A percentile compares a stretch with the other conserved stretches of the same genome.
Evolutionary conservation across 1,140 invertebrate genomes (phyloP).

Genomic region (Cotesia chilonis): DNA sequence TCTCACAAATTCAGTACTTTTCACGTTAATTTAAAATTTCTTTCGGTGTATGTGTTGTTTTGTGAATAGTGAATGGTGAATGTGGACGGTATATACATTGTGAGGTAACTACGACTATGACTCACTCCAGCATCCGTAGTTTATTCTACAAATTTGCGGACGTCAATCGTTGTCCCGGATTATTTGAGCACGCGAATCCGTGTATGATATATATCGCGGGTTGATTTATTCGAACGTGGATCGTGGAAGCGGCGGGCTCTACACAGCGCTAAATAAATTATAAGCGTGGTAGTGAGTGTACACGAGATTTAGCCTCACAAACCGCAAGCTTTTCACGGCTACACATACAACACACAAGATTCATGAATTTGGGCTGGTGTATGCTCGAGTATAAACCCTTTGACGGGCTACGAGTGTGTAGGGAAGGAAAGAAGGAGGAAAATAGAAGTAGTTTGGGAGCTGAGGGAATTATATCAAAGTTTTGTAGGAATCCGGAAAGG

Average conservation of each 20-base stretch:
- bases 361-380: too few species aligned
- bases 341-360: background rate
- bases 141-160: slow-evolving; percentile 12
- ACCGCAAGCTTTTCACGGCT: slow-evolving; percentile 11
- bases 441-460: background rate
- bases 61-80: too few species aligned
- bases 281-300: background rate
- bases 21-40: too few species aligned
- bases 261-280: slow-evolving; percentile 13
- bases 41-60: too few species aligned
- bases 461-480: slow-evolving; percentile 7
- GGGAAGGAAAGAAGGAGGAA: background rate
- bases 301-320: slow-evolving; percentile 6
- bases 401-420: too few species aligned
- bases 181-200: background rate
- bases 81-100: too few species aligned
- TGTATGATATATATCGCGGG: background rate
- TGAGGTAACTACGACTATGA: background rate
- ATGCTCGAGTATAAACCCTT: too few species aligned
- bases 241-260: background rate
- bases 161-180: slow-evolving; percentile 12
- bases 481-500: slow-evolving; percentile 9
- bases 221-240: slow-evolving; percentile 6
- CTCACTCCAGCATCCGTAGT: background rate
- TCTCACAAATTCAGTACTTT: too few species aligned